Conservation (phyloP, 2,797 vertebrate species). For the Eulemur albifrons region DNA sequence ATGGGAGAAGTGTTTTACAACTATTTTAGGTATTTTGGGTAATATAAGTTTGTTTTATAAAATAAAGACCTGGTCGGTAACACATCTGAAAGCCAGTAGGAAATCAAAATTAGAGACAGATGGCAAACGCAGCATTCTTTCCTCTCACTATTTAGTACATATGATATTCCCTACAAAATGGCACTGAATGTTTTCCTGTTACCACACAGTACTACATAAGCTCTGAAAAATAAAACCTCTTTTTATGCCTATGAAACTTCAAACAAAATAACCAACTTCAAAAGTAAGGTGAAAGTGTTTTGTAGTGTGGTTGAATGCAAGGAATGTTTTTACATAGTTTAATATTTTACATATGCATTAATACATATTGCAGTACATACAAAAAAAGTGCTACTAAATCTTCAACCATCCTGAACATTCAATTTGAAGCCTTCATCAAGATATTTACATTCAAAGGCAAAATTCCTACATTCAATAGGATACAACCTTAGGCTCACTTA, state of each 20-base stretch:
- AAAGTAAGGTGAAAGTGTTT: constrained; percentile 8
- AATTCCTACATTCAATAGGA: background rate
- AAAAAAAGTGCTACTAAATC: background rate
- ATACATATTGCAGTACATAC: background rate
- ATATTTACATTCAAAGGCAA: constrained; percentile 4
- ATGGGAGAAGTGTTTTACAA: background rate
- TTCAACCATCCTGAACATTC: background rate
- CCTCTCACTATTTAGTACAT: constrained; percentile 4
- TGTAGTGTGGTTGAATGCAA: background rate
- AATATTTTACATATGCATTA: background rate
- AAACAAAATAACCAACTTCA: constrained; percentile 45
- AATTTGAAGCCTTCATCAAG: background rate
- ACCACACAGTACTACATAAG: background rate
- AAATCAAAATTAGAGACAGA: constrained; percentile 51
- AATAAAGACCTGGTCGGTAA: background rate
- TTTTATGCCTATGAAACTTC: constrained; percentile 1
- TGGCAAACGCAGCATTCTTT: constrained; percentile 22
- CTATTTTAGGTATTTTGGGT: background rate
- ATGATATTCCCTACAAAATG: constrained; percentile 39
- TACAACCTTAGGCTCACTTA: background rate
- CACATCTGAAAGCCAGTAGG: constrained; percentile 32
- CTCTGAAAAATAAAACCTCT: constrained; percentile 51
- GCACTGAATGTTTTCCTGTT: background rate
- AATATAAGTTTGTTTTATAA: constrained; percentile 21
- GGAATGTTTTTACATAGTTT: background rate